These are phyloP conservation scores for Coptodon bakossiorum DNA, from an alignment of 2,113 vertebrate species.

Conservation along the genomic window DNA sequence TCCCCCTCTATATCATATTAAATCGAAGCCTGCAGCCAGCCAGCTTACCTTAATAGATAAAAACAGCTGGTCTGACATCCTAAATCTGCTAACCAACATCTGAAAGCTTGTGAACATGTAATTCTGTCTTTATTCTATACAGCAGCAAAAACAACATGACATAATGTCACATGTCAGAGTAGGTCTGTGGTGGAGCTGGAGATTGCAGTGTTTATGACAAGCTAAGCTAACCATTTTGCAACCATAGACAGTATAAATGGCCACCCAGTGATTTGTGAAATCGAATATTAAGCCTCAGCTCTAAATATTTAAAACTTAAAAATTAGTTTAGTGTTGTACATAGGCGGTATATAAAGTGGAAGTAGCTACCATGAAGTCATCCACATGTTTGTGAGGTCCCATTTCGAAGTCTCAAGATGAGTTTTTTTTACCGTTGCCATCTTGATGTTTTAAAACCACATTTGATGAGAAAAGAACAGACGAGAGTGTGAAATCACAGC, in stretches of 20 bases:
- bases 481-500: neutral
- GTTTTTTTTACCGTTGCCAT: neutral
- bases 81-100: neutral
- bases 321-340: neutral
- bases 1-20: neutral
- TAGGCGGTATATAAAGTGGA: neutral
- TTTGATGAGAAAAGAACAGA: neutral
- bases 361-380: neutral
- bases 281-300: neutral
- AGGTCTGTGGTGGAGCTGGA: neutral
- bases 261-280: neutral
- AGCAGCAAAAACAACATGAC: neutral
- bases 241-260: neutral
- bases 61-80: neutral
- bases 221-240: neutral
- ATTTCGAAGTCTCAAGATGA: neutral
- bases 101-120: neutral
- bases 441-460: neutral
- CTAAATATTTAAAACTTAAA: neutral
- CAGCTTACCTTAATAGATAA: neutral
- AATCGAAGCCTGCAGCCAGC: neutral
- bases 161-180: neutral
- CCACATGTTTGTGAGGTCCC: neutral
- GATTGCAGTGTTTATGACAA: neutral
- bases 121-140: neutral